Base-by-base conservation (phyloP, 2,113 vertebrate genomes). In the Menura novaehollandiae region DNA sequence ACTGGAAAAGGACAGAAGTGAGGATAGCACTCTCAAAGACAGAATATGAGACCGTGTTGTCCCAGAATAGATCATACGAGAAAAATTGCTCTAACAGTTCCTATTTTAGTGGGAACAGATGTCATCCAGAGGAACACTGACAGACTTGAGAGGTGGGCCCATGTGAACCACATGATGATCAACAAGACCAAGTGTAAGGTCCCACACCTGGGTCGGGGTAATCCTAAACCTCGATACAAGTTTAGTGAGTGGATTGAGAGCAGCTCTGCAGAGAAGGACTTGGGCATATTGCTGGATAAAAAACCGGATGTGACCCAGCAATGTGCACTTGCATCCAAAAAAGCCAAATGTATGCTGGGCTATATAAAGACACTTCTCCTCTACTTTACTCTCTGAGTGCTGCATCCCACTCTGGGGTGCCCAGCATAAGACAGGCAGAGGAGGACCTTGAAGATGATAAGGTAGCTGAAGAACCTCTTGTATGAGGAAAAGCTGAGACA, bases 311-410 rank as follows among this genome's bases (percentile, higher is more conserved):
- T 16, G 13, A 69, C 8, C 30, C 8, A 4, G 23, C 20, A 69
- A 51, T 2, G 1, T 24, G 9, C 3, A 3, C 14, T 75, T 0
- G 0, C 22, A 66, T 41, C 30, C 20, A 37, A 83, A 46, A 66
- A 89, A n/a, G 24, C 12, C 28, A 86, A 4, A 14, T 3, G 5
- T n/a, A 35, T 55, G 26, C n/a, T 79, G 7, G 23, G 51, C 33
- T 86, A 9, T 11, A 37, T 39, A 41, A 59, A 51, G 10, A 46
- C 23, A 22, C 8, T 72, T 3, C 33, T 32, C 2, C 33, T 79
- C 15, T 53, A 5, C 23, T 66, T 22, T 1, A 3, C 15, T 52
- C 20, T 62, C 32, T 24, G 10, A 81, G 9, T 24, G 26, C 28
- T 64, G 39, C 2, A 4, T 68, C 14, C 49, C 80, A 16, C 7